Evolutionary conservation across 2,797 vertebrate species (phyloP), one percentile per base, ranked within the genome.

Genomic region (Thaleichthys pacificus): DNA sequence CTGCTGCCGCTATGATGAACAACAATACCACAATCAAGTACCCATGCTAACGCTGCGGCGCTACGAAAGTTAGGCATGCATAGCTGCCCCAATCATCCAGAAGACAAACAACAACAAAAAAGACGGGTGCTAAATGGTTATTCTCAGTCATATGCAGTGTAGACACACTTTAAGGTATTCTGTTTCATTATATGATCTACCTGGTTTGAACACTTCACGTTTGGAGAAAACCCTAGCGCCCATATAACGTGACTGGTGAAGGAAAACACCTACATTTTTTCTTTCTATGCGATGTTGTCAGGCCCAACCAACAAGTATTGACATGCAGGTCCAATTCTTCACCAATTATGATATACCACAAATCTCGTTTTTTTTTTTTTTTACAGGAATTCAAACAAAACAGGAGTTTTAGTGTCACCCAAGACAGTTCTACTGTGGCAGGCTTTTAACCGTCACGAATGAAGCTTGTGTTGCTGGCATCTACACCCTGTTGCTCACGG

Each of bases 51-150:
- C 35, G 3, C 68, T 68, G 77, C 75, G 58, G 69, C 78, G 73
- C 81, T n/a, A 77, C 72, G 49, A 61, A 22, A 54, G 63, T 66
- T 26, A 89, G 87, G 8, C 85, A 87, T 86, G 88, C 89, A 91
- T 91, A 87, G 78, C 66, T 88, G 88, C 80, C 88, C 91, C 75
- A 89, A 88, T 89, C 91, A 88, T 78, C 56, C 30, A 82, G 14
- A 62, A 62, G 26, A 1, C 32, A n/a, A 21, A 5, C 3, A 65
- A 64, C 21, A 19, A 19, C 28, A 9, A 65, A 3, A 65, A 64
- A 19, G 17, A 19, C 63, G 47, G 6, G 9, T 49, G 47, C 6
- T 49, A 2, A 1, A 11, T 42, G 63, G 17, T 3, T n/a, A 21
- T 21, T 47, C 49, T 24, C 47, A 66, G 15, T 66, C 15, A 3